Base-by-base conservation (phyloP, 2,797 vertebrate genomes). In the Euphonia xanthogaster region DNA sequence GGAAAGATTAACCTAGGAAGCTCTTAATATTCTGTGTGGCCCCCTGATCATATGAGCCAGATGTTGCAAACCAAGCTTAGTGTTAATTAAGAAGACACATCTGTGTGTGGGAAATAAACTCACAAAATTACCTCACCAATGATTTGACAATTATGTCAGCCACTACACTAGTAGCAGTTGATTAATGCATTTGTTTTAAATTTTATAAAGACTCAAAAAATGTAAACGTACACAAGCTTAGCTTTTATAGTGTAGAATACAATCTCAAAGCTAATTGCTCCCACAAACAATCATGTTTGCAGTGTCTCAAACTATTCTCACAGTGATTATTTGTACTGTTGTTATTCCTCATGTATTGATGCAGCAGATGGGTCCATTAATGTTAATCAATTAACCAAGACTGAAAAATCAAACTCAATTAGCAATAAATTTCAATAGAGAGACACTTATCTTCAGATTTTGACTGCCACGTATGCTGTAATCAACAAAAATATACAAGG, bases 361-460 rank as follows among this genome's bases (percentile, higher is more conserved):
- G 33, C 65, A 96, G 75, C 87, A 97, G 94, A 97, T 94, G 91
- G 86, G 71, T 97, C 57, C 53, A 96, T 97, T 96, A 96, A 91
- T 96, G 93, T 90, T 97, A 95, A 97, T 97, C 93, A 97, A 96
- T 97, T 95, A 96, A 95, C 83, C 86, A 93, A 86, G 82, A 80
- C 85, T 94, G 71, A 93, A 97, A 97, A 96, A 93, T 94, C 76
- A 97, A 96, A 86, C 83, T 88, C 85, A 96, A 95, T 97, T 94
- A 97, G 81, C 86, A 95, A 86, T 94, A 94, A 87, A 95, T 96
- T 95, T 85, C 68, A 91, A 80, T 71, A 93, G 86, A 94, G 35
- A 54, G 73, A 85, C 88, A 72, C 44, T 87, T 92, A 53, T 39
- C 67, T 88, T 91, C 67, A 63, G 37, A 79, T 91, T 96, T 90